phyloP scores from a whole-genome alignment of 2,113 vertebrate species.

The Pyrgilauda ruficollis region DNA sequence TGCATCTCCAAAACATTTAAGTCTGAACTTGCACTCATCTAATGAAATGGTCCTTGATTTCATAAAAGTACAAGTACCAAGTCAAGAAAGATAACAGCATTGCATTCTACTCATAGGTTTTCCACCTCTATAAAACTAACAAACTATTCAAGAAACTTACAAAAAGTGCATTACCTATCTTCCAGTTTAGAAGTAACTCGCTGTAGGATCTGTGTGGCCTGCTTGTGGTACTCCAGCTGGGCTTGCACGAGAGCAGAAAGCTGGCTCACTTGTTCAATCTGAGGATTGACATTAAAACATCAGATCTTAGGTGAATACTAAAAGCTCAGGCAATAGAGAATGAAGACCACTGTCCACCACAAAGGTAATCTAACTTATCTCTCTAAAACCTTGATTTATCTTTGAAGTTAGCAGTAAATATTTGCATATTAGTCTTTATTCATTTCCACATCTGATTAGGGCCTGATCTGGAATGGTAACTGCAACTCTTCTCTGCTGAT shows the following conservation, averaged over 20 bases:
- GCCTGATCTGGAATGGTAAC: background rate
- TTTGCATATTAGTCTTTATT: background rate
- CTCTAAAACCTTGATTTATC: background rate
- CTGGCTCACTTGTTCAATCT: slow-evolving; percentile 99
- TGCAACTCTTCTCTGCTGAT: background rate
- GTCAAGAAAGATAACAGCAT: background rate
- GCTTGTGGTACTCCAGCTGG: slow-evolving; percentile 95
- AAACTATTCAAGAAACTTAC: background rate
- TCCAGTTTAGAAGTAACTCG: slow-evolving; percentile 91
- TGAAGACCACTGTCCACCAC: background rate
- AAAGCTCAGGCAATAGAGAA: background rate
- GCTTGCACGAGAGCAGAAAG: slow-evolving; percentile 93
- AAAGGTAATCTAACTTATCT: background rate
- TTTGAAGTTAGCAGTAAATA: background rate
- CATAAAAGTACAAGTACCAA: background rate
- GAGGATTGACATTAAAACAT: slow-evolving; percentile 28
- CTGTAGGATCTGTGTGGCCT: slow-evolving; percentile 91
- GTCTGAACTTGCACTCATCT: background rate
- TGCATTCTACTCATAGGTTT: background rate
- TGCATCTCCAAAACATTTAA: background rate
- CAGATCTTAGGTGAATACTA: background rate
- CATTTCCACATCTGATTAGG: background rate
- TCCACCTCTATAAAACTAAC: background rate
- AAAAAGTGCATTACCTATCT: slow-evolving; percentile 78
- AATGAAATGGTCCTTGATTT: background rate